A percentile compares a stretch with the other conserved stretches of the same genome.
Conservation (phyloP, 2,113 vertebrate genomes). For the Fukomys damarensis region DNA sequence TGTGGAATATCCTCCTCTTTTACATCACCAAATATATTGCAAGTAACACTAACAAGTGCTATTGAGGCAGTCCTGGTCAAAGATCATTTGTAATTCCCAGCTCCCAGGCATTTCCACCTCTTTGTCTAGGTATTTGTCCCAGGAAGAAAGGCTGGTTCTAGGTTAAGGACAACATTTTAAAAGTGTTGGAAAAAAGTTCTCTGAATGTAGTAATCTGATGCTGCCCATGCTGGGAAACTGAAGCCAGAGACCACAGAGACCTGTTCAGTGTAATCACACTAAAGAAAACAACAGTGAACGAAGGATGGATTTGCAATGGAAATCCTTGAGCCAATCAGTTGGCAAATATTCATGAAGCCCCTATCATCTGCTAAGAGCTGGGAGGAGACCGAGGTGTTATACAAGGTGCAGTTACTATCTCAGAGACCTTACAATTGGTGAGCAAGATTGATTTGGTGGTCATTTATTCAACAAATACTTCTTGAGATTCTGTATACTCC, state of each 20-base stretch:
- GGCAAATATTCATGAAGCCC: background rate
- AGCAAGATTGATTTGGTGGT: background rate
- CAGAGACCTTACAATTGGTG: background rate
- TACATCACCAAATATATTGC: background rate
- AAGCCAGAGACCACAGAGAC: background rate
- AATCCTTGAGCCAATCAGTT: background rate
- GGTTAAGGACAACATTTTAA: constrained; percentile 9
- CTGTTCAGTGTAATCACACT: background rate
- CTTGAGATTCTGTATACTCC: constrained; percentile 20
- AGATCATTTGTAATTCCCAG: background rate
- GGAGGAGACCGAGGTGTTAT: background rate
- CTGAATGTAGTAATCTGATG: background rate
- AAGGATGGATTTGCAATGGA: background rate
- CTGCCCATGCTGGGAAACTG: background rate
- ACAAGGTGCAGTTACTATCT: background rate
- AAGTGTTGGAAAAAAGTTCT: background rate
- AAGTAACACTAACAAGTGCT: background rate
- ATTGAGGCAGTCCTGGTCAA: background rate
- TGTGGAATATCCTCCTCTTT: background rate
- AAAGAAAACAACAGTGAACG: background rate
- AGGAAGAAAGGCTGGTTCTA: background rate
- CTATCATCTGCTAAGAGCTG: background rate
- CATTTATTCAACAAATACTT: constrained; percentile 1
- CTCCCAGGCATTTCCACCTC: fast-evolving
- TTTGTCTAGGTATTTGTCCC: background rate